Conservation (phyloP, 2,113 vertebrate genomes). For the Vidua macroura region DNA sequence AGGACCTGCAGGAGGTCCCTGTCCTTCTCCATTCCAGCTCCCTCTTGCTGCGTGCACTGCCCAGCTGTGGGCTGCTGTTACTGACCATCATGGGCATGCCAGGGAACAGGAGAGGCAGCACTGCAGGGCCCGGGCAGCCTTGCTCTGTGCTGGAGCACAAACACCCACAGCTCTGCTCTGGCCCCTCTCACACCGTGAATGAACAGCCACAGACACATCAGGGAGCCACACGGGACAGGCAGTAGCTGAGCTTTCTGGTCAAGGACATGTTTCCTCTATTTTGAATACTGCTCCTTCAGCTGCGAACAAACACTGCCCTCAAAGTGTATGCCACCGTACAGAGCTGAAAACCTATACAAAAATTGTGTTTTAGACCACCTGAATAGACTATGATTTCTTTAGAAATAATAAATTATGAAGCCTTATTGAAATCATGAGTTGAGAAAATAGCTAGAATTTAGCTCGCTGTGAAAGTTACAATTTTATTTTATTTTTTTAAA, state of each 20-base stretch:
- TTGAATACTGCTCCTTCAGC: not conserved
- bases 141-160: accelerated
- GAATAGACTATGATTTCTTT: not conserved
- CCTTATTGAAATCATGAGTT: not conserved
- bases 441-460: not conserved
- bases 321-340: not conserved
- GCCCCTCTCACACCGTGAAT: not conserved
- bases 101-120: not conserved
- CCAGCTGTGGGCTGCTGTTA: not conserved
- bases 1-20: not conserved
- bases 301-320: not conserved
- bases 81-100: accelerated
- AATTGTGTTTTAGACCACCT: not conserved
- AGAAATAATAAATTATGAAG: not conserved
- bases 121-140: not conserved
- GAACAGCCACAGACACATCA: accelerated
- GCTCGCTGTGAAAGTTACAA: not conserved
- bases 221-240: not conserved
- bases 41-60: not conserved
- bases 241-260: not conserved
- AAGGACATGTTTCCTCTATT: not conserved
- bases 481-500: accelerated
- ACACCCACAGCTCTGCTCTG: accelerated
- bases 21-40: not conserved
- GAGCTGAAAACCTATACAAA: not conserved